phyloP scores from a whole-genome alignment of 2,888 invertebrate species.

The Cepaea hortensis region DNA sequence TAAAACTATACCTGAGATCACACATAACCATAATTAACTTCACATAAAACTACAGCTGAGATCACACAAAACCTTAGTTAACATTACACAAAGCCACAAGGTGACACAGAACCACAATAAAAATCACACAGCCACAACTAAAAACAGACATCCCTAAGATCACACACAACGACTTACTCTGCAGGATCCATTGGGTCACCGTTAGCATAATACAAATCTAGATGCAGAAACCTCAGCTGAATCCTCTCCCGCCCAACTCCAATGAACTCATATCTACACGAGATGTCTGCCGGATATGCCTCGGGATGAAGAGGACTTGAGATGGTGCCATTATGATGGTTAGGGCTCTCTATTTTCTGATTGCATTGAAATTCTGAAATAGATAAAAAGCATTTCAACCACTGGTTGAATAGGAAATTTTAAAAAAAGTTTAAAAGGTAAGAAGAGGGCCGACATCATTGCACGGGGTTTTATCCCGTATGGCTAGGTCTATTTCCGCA shows the following conservation, averaged over 20 bases:
- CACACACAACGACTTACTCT: slow-evolving; percentile 61
- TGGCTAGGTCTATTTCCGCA: no score
- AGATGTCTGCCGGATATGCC: slow-evolving; percentile 84
- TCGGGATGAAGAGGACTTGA: slow-evolving; percentile 88
- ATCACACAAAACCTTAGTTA: no score
- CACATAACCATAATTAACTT: no score
- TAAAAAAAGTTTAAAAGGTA: no score
- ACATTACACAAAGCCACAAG: no score
- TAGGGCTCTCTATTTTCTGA: slow-evolving; percentile 59
- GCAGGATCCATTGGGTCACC: slow-evolving; percentile 64
- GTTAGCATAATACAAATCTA: slow-evolving; percentile 67
- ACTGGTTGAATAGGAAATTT: no score
- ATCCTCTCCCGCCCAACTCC: slow-evolving; percentile 87
- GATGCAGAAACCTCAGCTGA: slow-evolving; percentile 82
- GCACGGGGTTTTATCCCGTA: no score
- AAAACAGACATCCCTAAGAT: no score
- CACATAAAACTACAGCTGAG: no score
- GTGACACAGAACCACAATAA: no score
- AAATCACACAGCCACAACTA: no score
- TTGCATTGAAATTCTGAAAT: slow-evolving; percentile 68
- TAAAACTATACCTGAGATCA: no score
- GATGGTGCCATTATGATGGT: slow-evolving; percentile 81
- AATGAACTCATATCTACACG: slow-evolving; percentile 88
- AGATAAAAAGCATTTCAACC: background rate
- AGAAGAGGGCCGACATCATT: background rate